Evolutionary conservation across 2,888 invertebrate genomes (phyloP), one percentile per base, ranked within the genome.

Genomic region (Dicranocentrus wangi): DNA sequence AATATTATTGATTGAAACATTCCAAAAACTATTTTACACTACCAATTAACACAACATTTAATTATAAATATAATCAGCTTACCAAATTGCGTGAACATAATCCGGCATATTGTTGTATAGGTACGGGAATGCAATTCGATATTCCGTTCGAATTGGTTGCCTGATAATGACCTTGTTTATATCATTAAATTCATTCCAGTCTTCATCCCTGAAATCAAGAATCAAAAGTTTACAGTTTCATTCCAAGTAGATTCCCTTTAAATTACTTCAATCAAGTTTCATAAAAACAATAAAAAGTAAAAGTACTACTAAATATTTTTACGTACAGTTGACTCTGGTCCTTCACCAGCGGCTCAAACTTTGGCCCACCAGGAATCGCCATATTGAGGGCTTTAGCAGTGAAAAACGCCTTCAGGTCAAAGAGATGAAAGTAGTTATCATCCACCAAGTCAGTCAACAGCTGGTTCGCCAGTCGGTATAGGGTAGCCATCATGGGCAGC

Each of bases 151-250:
- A 86, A 99, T 96, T 1, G 99, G 99, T 88, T 99, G 99, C 8
- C 99, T 92, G 87, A 99, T 99, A 84, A 99, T 99, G 87, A 99
- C 99, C 90, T 99, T 99, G 89, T 99, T 99, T 87, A 99, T 99
- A 88, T 99, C 99, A 90, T 99, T 99, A 88, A 99, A 99, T 90
- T 99, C 99, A 90, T 99, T 99, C 99, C 99, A 99, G 89, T 99
- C 99, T 90, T 99, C 99, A 90, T 99, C 99, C 1, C 96, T 94
- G 87, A 21, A 78, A 65, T 21, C 68, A 65, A 23, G 32, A 61
- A 72, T 79, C 58, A 51, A 79, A 55, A 42, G 8, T 47, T 47
- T 3, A 10, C 5, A 47, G 47, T 47, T 47, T 10, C 5, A 8
- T 42, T 17, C 2, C 8, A 55, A 73, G n/a, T 58, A 23, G 19